Percentiles rank a stretch among this genome's conserved stretches.
Conservation (phyloP, 1,140 invertebrate genomes). For the Leptoteleia sp. region DNA sequence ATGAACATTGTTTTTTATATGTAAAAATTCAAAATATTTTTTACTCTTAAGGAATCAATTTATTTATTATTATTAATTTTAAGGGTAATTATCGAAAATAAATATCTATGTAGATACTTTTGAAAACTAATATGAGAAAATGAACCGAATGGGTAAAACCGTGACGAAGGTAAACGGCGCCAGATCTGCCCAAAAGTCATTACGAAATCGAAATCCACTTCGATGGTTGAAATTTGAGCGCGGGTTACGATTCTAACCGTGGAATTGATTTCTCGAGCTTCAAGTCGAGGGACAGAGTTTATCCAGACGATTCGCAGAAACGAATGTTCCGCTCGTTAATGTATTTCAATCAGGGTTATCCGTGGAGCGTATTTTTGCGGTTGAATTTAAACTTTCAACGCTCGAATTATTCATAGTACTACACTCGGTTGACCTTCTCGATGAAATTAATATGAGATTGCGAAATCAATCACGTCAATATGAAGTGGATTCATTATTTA, state of each 20-base stretch:
- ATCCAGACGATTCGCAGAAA: slow-evolving; percentile 13
- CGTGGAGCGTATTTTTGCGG: background rate
- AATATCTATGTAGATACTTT: slow-evolving; percentile 35
- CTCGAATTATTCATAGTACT: background rate
- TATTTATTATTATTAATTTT: slow-evolving; percentile 2
- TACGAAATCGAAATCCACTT: slow-evolving; percentile 77
- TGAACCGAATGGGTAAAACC: slow-evolving; percentile 69
- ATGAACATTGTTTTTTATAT: too few species aligned
- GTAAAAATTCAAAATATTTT: too few species aligned
- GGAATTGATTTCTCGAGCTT: slow-evolving; percentile 52
- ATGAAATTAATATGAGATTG: too few species aligned
- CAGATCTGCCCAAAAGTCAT: slow-evolving; percentile 75
- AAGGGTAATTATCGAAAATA: slow-evolving; percentile 28
- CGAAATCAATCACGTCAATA: too few species aligned
- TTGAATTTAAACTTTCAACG: background rate
- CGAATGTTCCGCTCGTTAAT: slow-evolving; percentile 13
- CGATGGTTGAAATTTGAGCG: slow-evolving; percentile 48
- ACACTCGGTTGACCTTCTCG: too few species aligned
- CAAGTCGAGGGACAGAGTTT: slow-evolving; percentile 35
- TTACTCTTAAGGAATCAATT: too few species aligned
- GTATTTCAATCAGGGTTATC: slow-evolving; percentile 12
- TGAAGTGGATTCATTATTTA: too few species aligned
- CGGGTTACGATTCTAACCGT: slow-evolving; percentile 36
- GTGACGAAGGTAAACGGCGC: slow-evolving; percentile 77
- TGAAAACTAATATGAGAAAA: slow-evolving; percentile 36